A percentile compares a stretch with the other conserved stretches of the same genome.
phyloP scores from a whole-genome alignment of 2,888 invertebrate species.

The Eurois occulta region DNA sequence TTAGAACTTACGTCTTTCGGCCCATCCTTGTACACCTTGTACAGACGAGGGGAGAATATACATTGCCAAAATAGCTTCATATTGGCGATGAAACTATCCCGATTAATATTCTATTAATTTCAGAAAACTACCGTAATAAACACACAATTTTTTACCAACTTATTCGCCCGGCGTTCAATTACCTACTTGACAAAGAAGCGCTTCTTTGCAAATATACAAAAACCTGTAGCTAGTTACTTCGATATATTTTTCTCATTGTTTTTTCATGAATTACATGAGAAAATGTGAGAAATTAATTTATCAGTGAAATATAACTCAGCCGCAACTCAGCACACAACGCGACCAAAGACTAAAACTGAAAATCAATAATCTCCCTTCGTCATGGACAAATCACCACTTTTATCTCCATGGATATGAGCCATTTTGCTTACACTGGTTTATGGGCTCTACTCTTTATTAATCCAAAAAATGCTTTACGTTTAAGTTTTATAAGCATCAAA shows the following conservation, averaged over 20 bases:
- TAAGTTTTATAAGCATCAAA: too few species aligned
- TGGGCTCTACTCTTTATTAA: too few species aligned
- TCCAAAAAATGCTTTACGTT: too few species aligned
- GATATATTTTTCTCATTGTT: background rate
- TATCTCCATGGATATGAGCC: conserved; percentile 10
- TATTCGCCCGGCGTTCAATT: background rate
- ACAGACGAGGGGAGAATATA: conserved; percentile 93
- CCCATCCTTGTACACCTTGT: conserved; percentile 92
- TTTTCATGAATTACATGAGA: background rate
- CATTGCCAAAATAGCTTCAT: conserved; percentile 91
- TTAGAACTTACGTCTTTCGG: conserved; percentile 51
- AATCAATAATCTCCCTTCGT: conserved; percentile 36
- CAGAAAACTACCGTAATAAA: conserved; percentile 10
- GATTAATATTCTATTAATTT: background rate
- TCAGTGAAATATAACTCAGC: background rate
- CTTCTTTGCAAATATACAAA: background rate
- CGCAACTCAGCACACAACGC: background rate
- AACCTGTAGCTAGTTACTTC: background rate
- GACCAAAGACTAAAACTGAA: conserved; percentile 23
- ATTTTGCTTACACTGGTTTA: conserved; percentile 6
- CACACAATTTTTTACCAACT: conserved; percentile 5
- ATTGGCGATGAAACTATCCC: conserved; percentile 53
- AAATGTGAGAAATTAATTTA: conserved; percentile 8
- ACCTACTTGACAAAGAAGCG: background rate
- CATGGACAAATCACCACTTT: conserved; percentile 35